Evolutionary conservation across 2,797 vertebrate genomes (phyloP).

Genomic region (Naso thynnoides): DNA sequence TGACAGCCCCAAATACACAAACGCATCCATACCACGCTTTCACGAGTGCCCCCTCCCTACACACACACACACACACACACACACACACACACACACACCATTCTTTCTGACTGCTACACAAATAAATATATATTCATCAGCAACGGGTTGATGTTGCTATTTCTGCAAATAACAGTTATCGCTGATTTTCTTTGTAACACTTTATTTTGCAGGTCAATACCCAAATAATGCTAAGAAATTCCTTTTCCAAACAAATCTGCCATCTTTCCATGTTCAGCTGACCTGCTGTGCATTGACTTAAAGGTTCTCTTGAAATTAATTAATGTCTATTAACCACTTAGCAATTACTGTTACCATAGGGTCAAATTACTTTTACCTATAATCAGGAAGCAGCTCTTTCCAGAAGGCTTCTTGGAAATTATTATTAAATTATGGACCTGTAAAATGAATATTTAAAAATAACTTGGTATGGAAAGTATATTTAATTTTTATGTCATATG

Average conservation of each 20-base stretch:
- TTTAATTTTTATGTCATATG: not conserved
- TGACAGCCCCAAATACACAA: conserved; percentile 66
- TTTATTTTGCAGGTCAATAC: no score
- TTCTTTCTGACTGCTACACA: conserved; percentile 24
- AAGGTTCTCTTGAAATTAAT: not conserved
- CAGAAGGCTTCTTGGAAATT: not conserved
- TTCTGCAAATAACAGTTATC: not conserved
- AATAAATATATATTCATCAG: conserved; percentile 1
- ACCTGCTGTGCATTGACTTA: not conserved
- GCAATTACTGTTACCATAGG: not conserved
- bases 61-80: conserved; percentile 15
- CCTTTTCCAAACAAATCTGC: not conserved
- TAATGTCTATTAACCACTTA: not conserved
- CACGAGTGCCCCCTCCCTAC: conserved; percentile 2
- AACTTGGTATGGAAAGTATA: not conserved
- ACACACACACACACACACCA: conserved; percentile 3
- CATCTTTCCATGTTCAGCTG: not conserved
- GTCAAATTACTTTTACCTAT: not conserved
- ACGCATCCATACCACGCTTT: conserved; percentile 35
- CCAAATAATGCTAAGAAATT: no score
- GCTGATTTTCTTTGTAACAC: not conserved
- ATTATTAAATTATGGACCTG: not conserved
- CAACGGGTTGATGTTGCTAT: not conserved
- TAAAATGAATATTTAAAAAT: not conserved
- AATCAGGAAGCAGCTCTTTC: not conserved